Conservation (phyloP, 2,797 vertebrate species). For the Lutjanus campechanus region DNA sequence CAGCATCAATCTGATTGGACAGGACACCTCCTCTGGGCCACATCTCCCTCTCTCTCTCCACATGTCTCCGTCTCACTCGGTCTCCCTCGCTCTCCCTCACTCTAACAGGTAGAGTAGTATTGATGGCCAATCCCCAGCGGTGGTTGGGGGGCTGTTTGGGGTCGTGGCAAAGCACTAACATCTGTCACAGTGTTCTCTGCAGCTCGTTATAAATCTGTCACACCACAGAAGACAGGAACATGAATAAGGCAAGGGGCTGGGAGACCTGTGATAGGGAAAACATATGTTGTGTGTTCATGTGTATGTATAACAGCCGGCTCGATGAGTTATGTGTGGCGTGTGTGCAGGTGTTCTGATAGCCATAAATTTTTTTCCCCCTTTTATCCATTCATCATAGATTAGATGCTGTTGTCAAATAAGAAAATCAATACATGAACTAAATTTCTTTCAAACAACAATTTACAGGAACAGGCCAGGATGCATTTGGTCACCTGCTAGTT, state of each 20-base stretch:
- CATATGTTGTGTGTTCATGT: conserved; percentile 58
- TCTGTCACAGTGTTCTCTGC: conserved; percentile 77
- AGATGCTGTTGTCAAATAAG: conserved; percentile 43
- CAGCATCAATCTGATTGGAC: conserved; percentile 78
- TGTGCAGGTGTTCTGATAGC: conserved; percentile 49
- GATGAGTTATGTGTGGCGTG: conserved; percentile 37
- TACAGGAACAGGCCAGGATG: conserved; percentile 29
- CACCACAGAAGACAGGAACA: conserved; percentile 59
- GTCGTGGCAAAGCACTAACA: conserved; percentile 78
- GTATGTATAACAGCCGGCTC: conserved; percentile 38
- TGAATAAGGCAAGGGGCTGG: conserved; percentile 72
- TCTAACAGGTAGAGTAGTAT: conserved; percentile 77
- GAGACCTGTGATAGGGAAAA: conserved; percentile 54
- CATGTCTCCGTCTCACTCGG: conserved; percentile 38
- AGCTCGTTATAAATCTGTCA: conserved; percentile 79
- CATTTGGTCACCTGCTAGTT: conserved; percentile 26
- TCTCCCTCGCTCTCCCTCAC: conserved; percentile 35
- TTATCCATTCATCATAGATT: conserved; percentile 36
- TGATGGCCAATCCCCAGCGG: conserved; percentile 73
- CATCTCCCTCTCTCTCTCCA: conserved; percentile 18
- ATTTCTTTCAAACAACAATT: conserved; percentile 56
- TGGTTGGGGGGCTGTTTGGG: conserved; percentile 69
- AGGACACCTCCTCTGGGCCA: conserved; percentile 59
- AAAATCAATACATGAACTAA: conserved; percentile 64
- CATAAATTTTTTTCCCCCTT: conserved; percentile 22